Conservation (phyloP, 2,888 invertebrate genomes). For the Villa cingulata region DNA sequence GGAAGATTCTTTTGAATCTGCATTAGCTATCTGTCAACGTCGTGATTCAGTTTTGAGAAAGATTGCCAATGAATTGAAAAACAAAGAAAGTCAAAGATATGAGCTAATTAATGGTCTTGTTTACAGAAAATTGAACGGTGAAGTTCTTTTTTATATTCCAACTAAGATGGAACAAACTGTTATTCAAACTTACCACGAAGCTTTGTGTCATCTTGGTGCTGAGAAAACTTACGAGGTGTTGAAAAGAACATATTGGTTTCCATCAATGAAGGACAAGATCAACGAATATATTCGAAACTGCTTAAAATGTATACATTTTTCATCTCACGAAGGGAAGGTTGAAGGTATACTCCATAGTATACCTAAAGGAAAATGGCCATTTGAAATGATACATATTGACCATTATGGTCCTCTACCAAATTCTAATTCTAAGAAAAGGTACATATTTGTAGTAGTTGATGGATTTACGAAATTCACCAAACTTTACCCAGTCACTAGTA, state of each 20-base stretch:
- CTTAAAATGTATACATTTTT: neutral
- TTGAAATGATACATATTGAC: no score
- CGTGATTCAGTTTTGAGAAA: constrained; percentile 12
- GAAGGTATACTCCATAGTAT: no score
- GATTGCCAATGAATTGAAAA: constrained; percentile 10
- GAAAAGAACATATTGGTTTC: constrained; percentile 1
- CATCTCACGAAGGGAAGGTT: constrained; percentile 1
- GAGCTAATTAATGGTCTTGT: constrained; percentile 3
- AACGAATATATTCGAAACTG: no score
- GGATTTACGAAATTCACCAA: no score
- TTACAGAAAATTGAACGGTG: neutral
- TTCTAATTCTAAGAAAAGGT: no score
- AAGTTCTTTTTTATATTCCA: constrained; percentile 6
- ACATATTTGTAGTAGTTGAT: no score
- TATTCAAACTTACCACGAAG: constrained; percentile 1
- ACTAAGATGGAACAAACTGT: neutral
- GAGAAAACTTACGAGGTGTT: neutral
- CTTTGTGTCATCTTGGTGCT: no score
- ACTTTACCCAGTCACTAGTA: no score
- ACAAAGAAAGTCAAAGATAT: constrained; percentile 2
- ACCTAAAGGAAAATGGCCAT: no score
- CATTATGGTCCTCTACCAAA: no score
- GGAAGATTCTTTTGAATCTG: constrained; percentile 1
- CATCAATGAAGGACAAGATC: neutral
- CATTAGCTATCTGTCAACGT: neutral